Conservation (phyloP, 1,140 invertebrate genomes). For the Listronotus oregonensis region DNA sequence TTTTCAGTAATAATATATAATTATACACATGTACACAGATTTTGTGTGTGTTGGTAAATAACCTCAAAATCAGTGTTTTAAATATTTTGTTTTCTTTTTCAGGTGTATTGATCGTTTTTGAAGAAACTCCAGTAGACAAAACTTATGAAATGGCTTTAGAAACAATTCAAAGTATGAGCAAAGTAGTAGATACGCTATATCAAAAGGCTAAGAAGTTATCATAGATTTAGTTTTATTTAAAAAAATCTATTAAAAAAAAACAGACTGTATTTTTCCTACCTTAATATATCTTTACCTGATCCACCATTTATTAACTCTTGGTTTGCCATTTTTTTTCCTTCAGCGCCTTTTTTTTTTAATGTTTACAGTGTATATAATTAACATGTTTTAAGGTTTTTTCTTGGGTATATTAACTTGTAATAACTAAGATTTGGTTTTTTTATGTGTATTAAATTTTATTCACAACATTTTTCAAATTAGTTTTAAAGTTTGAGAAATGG, state of each 20-base stretch:
- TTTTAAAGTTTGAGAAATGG: slow-evolving; percentile 17
- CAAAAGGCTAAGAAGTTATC: slow-evolving; percentile 98
- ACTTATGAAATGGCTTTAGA: slow-evolving; percentile 97
- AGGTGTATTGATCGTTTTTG: slow-evolving; percentile 93
- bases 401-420: slow-evolving; percentile 2
- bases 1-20: too few relatives aligned
- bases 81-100: slow-evolving; percentile 29
- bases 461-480: slow-evolving; percentile 24
- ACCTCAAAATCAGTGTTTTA: too few relatives aligned
- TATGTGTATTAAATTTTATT: slow-evolving; percentile 15
- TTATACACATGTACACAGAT: too few relatives aligned
- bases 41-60: too few relatives aligned
- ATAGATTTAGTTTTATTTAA: slow-evolving; percentile 62
- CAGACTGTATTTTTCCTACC: slow-evolving; percentile 52
- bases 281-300: slow-evolving; percentile 18
- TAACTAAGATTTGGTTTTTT: slow-evolving; percentile 23
- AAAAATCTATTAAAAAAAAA: slow-evolving; percentile 32
- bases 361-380: slow-evolving; percentile 42
- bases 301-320: slow-evolving; percentile 4
- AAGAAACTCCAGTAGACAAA: slow-evolving; percentile 92
- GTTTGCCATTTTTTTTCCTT: slow-evolving; percentile 16
- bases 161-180: slow-evolving; percentile 98
- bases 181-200: slow-evolving; percentile 97
- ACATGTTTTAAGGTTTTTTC: slow-evolving; percentile 25
- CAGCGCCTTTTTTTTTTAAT: slow-evolving; percentile 9